Evolutionary conservation across 2,113 vertebrate genomes (phyloP).

Genomic region (Pseudorhombus dupliciocellatus): DNA sequence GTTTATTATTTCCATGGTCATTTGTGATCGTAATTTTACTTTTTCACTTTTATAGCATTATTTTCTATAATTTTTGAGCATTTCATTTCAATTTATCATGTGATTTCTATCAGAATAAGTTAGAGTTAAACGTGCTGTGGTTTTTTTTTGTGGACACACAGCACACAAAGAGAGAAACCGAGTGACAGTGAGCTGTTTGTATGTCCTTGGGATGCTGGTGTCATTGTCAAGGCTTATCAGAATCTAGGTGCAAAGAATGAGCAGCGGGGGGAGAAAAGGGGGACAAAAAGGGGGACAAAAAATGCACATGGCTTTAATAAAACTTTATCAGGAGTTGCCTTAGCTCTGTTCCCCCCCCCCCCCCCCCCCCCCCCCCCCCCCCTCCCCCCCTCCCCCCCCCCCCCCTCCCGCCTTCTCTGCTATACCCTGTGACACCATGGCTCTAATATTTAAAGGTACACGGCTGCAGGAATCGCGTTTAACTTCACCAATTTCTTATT

Average conservation of each 20-base stretch:
- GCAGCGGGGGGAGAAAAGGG: slow-evolving; percentile 24
- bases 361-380: slow-evolving; percentile 6
- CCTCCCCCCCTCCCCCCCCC: slow-evolving; percentile 17
- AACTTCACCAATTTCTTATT: slow-evolving; percentile 84
- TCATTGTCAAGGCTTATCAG: slow-evolving; percentile 79
- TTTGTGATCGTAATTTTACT: slow-evolving; percentile 1
- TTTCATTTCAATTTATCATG: neutral
- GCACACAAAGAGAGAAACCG: slow-evolving; percentile 53
- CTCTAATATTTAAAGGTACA: slow-evolving; percentile 78
- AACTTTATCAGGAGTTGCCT: slow-evolving; percentile 79
- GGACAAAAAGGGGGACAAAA: slow-evolving; percentile 27
- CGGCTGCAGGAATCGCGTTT: slow-evolving; percentile 76
- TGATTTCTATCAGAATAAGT: neutral
- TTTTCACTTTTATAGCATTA: neutral
- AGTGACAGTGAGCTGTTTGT: slow-evolving; percentile 68
- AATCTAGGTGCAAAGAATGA: slow-evolving; percentile 62
- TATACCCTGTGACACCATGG: slow-evolving; percentile 47
- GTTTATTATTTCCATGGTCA: no score
- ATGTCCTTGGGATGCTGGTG: slow-evolving; percentile 73
- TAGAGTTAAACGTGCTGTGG: slow-evolving; percentile 5
- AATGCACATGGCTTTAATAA: slow-evolving; percentile 77
- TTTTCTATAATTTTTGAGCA: slow-evolving; percentile 15
- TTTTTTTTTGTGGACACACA: slow-evolving; percentile 42
- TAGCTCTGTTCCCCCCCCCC: slow-evolving; percentile 33
- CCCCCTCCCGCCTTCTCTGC: slow-evolving; percentile 15